phyloP scores from a whole-genome alignment of 2,797 vertebrate species.

The Acipenser oxyrinchus region DNA sequence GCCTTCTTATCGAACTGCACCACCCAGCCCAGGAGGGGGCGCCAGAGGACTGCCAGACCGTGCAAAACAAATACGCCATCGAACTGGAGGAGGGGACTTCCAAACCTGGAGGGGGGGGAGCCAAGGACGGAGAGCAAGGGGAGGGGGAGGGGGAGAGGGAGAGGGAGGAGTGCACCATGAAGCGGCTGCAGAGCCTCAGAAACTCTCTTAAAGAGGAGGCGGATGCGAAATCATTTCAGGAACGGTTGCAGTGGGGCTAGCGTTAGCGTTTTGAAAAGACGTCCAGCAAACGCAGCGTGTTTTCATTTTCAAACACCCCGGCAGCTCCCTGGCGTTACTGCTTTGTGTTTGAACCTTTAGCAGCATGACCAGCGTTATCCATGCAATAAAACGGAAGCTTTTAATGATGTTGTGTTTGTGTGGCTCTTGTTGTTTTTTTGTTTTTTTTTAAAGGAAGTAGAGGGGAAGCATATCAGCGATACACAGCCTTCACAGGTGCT shows the following conservation, averaged over 20 bases:
- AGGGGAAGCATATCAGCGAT: not conserved
- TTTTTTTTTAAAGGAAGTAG: not conserved
- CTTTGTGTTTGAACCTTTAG: too few species aligned
- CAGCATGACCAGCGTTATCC: too few species aligned
- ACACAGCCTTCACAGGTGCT: not conserved
- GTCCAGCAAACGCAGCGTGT: not conserved
- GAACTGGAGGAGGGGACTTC: not conserved
- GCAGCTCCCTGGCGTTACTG: slow-evolving; percentile 1
- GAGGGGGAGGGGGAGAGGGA: too few species aligned
- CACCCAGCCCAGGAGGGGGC: slow-evolving; percentile 40
- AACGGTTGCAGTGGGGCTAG: not conserved
- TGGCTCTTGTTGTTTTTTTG: not conserved
- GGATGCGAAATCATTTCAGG: not conserved
- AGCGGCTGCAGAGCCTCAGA: too few species aligned
- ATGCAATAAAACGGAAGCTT: too few species aligned
- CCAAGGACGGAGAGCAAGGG: too few species aligned
- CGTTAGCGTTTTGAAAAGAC: not conserved
- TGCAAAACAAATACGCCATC: not conserved
- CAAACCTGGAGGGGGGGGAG: not conserved
- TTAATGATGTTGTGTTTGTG: not conserved
- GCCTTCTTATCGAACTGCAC: slow-evolving; percentile 64
- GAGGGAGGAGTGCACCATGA: not conserved
- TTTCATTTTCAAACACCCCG: slow-evolving; percentile 20
- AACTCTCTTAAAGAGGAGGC: not conserved
- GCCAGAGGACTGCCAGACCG: not conserved